A percentile compares a stretch with the other conserved stretches of the same genome.
Evolutionary conservation across 2,113 vertebrate genomes (phyloP).

Genomic region (Eudorcas thomsonii): DNA sequence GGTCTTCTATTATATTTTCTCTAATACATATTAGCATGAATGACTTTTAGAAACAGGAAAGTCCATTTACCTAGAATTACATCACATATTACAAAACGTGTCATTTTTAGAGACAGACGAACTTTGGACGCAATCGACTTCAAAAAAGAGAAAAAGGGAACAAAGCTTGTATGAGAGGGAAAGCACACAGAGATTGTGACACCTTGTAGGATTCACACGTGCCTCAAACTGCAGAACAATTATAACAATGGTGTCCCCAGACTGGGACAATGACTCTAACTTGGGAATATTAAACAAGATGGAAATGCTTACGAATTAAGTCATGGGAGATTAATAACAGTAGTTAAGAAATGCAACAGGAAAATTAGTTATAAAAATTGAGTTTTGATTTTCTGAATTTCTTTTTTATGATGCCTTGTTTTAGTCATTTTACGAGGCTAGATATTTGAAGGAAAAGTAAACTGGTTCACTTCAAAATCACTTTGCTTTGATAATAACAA

Average conservation of each 20-base stretch:
- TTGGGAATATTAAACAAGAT: background rate
- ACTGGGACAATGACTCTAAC: background rate
- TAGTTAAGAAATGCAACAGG: background rate
- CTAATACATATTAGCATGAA: background rate
- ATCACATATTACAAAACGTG: background rate
- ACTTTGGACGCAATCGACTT: background rate
- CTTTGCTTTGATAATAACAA: background rate
- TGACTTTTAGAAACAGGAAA: background rate
- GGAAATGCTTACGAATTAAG: background rate
- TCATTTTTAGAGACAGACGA: background rate
- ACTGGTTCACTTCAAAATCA: background rate
- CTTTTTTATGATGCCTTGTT: background rate
- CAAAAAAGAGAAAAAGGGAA: background rate
- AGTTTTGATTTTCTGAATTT: background rate
- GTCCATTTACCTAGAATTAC: background rate
- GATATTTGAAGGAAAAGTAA: background rate
- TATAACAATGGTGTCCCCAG: background rate
- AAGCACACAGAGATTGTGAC: background rate
- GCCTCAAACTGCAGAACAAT: background rate
- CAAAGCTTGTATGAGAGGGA: rapidly evolving
- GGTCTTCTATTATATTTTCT: background rate
- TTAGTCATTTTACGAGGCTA: background rate
- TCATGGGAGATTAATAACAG: background rate
- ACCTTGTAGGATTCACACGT: background rate
- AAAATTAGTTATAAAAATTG: background rate